Base-by-base conservation (phyloP, 1,140 invertebrate genomes). In the Megalonaias nervosa region DNA sequence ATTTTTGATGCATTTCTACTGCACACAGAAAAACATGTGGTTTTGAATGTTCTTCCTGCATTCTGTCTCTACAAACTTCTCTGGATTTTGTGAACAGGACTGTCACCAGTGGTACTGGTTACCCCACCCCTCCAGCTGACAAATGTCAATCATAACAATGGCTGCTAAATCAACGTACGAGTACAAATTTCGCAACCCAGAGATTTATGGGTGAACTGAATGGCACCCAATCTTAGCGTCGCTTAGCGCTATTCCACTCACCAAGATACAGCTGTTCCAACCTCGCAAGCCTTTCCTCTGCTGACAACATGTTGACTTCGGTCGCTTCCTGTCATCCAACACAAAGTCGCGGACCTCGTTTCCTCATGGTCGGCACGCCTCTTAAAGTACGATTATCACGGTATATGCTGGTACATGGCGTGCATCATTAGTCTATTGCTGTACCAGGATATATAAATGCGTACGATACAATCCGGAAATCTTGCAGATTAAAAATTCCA, bases 241-340 rank as follows among this genome's bases (percentile, higher is more conserved):
- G 61, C 16, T 65, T 61, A 57, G 48, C 62, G 57, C 64, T 62
- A 31, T 72, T 58, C 17, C 74, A 70, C 77, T 82, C 82, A 80
- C 92, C 92, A 80, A 95, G 91, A 88, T 95, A 95, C 74, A 95
- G 89, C 62, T 92, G 89, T 87, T 95, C 94, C 81, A 95, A 89
- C 86, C 94, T 93, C 81, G 93, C 92, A 81, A 95, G 91, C 82
- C 94, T 89, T 78, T 91, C 88, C 78, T 91, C 89, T 82, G 93
- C 92, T 19, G 83, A 31, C 57, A 75, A 70, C 59, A 69, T 58
- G 17, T 71, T 62, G 69, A 72, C 67, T 26, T 58, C n/a, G 58
- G 19, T 57, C 16, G 58, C 17, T 71, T 57, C n/a, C 38, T 71
- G 68, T 57, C 56, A n/a, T 21, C 26, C 17, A 57, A 21, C 48